Base-by-base conservation (phyloP, 2,113 vertebrate species). In the Lamprologus ornatipinnis region DNA sequence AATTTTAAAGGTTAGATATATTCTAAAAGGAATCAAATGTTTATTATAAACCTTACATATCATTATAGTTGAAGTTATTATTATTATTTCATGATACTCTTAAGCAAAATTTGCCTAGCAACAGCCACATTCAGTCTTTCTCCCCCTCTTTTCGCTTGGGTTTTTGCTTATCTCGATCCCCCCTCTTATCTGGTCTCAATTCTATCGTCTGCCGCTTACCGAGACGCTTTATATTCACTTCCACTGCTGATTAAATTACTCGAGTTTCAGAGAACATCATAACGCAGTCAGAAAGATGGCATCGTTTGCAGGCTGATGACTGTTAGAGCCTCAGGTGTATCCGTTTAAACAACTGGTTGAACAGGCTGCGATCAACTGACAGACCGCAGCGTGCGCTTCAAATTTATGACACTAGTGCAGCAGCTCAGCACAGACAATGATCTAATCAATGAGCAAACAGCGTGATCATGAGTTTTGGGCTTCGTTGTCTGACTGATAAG, bases 311-410 rank as follows among this genome's bases (percentile, higher is more conserved):
- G 28, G 35, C 63, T 13, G 23, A 49, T 78, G 92, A 89, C 95
- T 91, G 95, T 95, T 93, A 42, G 45, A 47, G 93, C 95, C 94
- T 93, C 85, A 63, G 92, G 96, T 85, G 45, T 17, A 91, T 91
- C 87, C 6, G 35, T 35, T 88, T 83, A 23, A 90, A 85, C 80
- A 84, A 93, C 94, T 81, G 33, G 95, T 93, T 68, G 28, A 85
- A 87, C 94, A 87, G 92, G 95, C 94, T 93, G 33, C 9, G 26
- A 79, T 86, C 73, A 82, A 78, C 90, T 83, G 84, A 33, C 88
- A 87, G 84, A 21, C 5, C 19, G 15, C 78, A 40, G 88, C 40
- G 15, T 26, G 11, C 7, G 5, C 47, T 70, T 80, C 6, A 42
- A 65, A 45, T 81, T 60, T 23, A 84, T 21, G 28, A 35, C 31